phyloP scores from a whole-genome alignment of 2,113 vertebrate species.

The human (Homo sapiens) region GRCh38 chr5:146015501-146016000 shows the following conservation, averaged over 20 bases:
- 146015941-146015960: not conserved
- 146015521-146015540: not conserved
- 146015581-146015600: not conserved
- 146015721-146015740: not conserved
- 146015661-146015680: constrained; percentile 21
- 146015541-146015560: not conserved
- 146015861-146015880: not conserved
- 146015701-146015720: not conserved
- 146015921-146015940: not conserved
- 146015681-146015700: not conserved
- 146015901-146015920: not conserved
- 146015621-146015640: not conserved
- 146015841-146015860: not conserved
- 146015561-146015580: constrained; percentile 30
- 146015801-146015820: not conserved
- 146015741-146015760: not conserved
- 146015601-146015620: not conserved
- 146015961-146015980: not conserved
- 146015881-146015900: not conserved
- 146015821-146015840: not conserved
- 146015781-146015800: not conserved
- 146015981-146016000: not conserved
- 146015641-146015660: not conserved
- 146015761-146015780: not conserved
- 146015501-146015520: constrained; percentile 36